A percentile compares a stretch with the other conserved stretches of the same genome.
Conservation (phyloP, 2,888 invertebrate species). For the Tachina lurida region DNA sequence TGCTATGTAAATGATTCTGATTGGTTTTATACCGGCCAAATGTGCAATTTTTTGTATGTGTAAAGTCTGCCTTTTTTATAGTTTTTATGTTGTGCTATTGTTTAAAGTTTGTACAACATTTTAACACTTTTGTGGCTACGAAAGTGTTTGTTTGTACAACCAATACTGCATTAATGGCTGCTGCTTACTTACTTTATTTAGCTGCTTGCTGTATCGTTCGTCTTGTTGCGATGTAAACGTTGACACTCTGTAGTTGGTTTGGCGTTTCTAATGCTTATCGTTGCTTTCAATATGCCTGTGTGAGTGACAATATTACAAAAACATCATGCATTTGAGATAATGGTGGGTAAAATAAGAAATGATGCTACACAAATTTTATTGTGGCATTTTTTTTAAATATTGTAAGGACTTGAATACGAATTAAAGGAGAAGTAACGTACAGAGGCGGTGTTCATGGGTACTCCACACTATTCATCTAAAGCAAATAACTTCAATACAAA, state of each 20-base stretch:
- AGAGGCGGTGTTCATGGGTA: neutral
- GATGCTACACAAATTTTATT: slow-evolving; percentile 8
- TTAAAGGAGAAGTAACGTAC: neutral
- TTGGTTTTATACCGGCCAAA: slow-evolving; percentile 70
- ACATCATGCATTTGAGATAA: slow-evolving; percentile 31
- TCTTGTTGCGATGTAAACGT: slow-evolving; percentile 37
- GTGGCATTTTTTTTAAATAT: neutral
- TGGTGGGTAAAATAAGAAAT: neutral
- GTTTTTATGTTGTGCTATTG: slow-evolving; percentile 34
- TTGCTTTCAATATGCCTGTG: slow-evolving; percentile 39
- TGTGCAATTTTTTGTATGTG: slow-evolving; percentile 59
- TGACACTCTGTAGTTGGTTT: slow-evolving; percentile 33
- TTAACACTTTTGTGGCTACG: slow-evolving; percentile 66
- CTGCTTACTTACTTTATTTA: neutral
- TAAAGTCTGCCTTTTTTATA: slow-evolving; percentile 8
- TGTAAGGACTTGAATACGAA: neutral
- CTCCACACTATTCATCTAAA: neutral
- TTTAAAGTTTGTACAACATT: slow-evolving; percentile 59
- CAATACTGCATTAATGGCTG: slow-evolving; percentile 8
- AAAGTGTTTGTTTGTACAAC: slow-evolving; percentile 43
- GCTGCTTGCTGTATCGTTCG: slow-evolving; percentile 32
- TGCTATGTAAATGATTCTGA: slow-evolving; percentile 71
- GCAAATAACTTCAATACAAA: neutral
- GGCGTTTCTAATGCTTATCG: slow-evolving; percentile 47
- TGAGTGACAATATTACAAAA: slow-evolving; percentile 13